These are phyloP conservation scores for Drosophila tanythrix DNA, from an alignment of 2,888 invertebrate genomes.

Conservation along the genomic window DNA sequence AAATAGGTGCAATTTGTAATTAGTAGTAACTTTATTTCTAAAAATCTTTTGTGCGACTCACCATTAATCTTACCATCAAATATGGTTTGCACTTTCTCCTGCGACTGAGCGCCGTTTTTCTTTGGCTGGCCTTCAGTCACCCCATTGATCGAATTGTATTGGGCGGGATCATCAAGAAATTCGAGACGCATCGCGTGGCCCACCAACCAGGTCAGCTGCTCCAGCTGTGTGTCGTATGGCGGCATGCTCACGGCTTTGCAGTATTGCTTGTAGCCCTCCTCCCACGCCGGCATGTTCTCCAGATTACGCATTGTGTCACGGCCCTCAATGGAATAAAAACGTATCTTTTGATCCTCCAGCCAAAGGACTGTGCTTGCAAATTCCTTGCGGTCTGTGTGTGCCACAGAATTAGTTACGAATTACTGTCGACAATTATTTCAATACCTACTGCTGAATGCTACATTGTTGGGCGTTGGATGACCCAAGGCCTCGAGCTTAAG, in stretches of 20 bases:
- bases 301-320: constrained; percentile 90
- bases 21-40: neutral
- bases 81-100: constrained; percentile 90
- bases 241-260: constrained; percentile 92
- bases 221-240: constrained; percentile 86
- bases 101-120: constrained; percentile 80
- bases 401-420: neutral
- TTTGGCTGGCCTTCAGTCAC: constrained; percentile 87
- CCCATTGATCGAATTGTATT: constrained; percentile 89
- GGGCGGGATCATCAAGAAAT: constrained; percentile 91
- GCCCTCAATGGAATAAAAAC: constrained; percentile 93
- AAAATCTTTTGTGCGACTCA: constrained; percentile 85
- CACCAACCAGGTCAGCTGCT: constrained; percentile 94
- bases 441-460: constrained; percentile 89
- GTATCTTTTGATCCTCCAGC: constrained; percentile 97
- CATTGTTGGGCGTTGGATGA: constrained; percentile 90
- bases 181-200: constrained; percentile 93
- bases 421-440: neutral
- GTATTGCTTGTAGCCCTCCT: constrained; percentile 89
- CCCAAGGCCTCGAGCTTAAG: constrained; percentile 91
- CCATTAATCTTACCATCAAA: constrained; percentile 93
- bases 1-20: neutral
- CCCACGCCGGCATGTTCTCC: constrained; percentile 89
- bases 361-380: constrained; percentile 93
- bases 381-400: constrained; percentile 89